phyloP scores from a whole-genome alignment of 1,140 invertebrate genomes.

The Kradibia gibbosae region DNA sequence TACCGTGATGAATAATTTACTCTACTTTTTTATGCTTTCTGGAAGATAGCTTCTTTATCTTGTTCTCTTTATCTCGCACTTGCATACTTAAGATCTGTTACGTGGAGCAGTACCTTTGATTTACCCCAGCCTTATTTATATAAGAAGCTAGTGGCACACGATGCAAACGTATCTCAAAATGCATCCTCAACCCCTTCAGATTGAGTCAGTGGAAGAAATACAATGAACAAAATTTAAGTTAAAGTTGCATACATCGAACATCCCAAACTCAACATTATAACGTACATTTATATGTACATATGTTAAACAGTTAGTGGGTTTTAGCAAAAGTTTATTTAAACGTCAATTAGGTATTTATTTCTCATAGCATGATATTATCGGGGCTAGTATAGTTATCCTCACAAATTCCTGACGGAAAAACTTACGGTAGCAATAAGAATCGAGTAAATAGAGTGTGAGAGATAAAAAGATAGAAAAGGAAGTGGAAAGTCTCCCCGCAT shows the following conservation, averaged over 20 bases:
- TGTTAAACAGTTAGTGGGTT: no score
- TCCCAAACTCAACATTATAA: no score
- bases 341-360: no score
- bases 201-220: not conserved
- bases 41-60: constrained; percentile 1
- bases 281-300: not conserved
- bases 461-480: not conserved
- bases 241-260: not conserved
- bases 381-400: no score
- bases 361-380: no score
- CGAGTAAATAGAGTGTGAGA: no score
- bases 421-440: no score
- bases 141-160: constrained; percentile 30
- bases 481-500: not conserved
- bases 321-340: no score
- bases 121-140: constrained; percentile 43
- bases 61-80: constrained; percentile 17
- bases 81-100: constrained; percentile 30
- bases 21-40: not conserved
- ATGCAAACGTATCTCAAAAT: constrained; percentile 35
- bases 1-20: not conserved
- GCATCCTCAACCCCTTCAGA: constrained; percentile 4
- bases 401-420: no score
- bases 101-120: constrained; percentile 31
- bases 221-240: not conserved